These are phyloP conservation scores for Rhagoletis zephyria DNA, from an alignment of 1,140 invertebrate species.

Conservation along the genomic window DNA sequence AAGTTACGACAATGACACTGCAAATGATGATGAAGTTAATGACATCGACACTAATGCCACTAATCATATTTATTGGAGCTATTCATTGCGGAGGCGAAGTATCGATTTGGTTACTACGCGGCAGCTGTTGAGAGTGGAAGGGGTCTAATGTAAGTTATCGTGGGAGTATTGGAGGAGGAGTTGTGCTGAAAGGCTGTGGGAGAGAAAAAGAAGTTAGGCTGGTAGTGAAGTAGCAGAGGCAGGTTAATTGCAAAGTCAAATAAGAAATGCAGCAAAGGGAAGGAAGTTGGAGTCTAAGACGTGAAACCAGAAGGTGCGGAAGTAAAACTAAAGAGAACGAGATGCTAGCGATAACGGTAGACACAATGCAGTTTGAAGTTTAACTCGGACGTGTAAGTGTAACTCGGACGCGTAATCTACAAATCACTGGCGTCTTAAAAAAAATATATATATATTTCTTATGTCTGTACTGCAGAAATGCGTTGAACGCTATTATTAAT, in stretches of 20 bases:
- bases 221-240: background rate
- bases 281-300: background rate
- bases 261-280: background rate
- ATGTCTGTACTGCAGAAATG: no score
- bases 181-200: background rate
- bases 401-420: no score
- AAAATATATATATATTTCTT: no score
- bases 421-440: no score
- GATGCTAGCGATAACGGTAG: background rate
- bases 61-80: slow-evolving; percentile 27
- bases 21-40: slow-evolving; percentile 50
- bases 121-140: background rate
- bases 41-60: slow-evolving; percentile 16
- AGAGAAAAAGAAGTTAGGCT: no score
- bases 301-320: background rate
- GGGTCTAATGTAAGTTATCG: no score
- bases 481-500: no score
- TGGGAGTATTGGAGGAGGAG: no score
- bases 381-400: no score
- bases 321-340: background rate
- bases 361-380: background rate
- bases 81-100: background rate
- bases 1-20: slow-evolving; percentile 15
- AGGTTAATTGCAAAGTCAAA: no score
- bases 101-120: background rate